These are phyloP conservation scores for Caenorhabditis sinica DNA, from an alignment of 2,888 invertebrate genomes.

Conservation along the genomic window DNA sequence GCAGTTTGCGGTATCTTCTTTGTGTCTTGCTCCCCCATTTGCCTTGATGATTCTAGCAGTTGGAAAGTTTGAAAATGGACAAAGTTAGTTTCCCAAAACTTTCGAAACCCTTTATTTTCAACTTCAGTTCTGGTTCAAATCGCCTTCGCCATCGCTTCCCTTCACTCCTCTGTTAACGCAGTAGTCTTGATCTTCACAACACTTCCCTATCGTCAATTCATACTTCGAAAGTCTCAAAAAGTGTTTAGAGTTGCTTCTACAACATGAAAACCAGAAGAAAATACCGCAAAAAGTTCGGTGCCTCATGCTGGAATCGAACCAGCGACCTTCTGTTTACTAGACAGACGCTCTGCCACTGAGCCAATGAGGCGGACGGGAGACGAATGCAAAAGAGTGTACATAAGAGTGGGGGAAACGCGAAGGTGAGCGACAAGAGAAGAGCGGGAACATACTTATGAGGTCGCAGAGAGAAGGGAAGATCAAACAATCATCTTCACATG, in stretches of 20 bases:
- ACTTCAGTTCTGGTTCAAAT: slow-evolving; percentile 12
- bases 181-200: slow-evolving; percentile 4
- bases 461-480: background rate
- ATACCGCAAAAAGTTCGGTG: slow-evolving; percentile 52
- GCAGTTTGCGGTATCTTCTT: slow-evolving; percentile 41
- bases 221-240: slow-evolving; percentile 18
- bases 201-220: slow-evolving; percentile 19
- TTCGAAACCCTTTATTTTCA: too few relatives aligned
- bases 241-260: background rate
- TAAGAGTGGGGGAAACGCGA: background rate
- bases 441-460: too few relatives aligned
- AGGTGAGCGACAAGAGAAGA: background rate
- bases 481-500: background rate
- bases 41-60: slow-evolving; percentile 31
- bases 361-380: slow-evolving; percentile 72
- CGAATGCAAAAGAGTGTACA: background rate
- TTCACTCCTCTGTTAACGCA: slow-evolving; percentile 29
- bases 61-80: slow-evolving; percentile 3
- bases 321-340: slow-evolving; percentile 82
- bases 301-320: slow-evolving; percentile 81
- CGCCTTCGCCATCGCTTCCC: background rate
- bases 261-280: background rate
- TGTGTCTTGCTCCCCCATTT: slow-evolving; percentile 39
- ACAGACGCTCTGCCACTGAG: slow-evolving; percentile 82
- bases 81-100: background rate